Evolutionary conservation across 2,113 vertebrate genomes (phyloP).

Genomic region (Sprattus sprattus): DNA sequence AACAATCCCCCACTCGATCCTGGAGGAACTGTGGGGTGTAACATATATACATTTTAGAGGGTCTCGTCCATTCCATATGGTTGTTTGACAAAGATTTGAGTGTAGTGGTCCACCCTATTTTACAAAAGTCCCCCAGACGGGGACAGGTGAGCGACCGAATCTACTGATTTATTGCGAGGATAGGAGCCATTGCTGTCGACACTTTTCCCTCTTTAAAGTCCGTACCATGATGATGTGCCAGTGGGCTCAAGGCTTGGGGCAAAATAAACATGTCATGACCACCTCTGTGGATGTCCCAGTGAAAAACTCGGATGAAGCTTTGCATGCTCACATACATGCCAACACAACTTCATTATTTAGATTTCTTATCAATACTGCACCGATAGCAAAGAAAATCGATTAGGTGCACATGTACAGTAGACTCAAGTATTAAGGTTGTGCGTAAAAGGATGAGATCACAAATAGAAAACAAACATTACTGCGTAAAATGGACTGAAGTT

Average conservation of each 20-base stretch:
- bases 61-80: no score
- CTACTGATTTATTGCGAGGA: neutral
- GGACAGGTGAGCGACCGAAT: slow-evolving; percentile 47
- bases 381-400: slow-evolving; percentile 75
- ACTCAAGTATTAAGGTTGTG: slow-evolving; percentile 64
- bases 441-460: neutral
- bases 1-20: no score
- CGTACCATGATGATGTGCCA: neutral
- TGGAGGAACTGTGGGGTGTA: no score
- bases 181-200: neutral
- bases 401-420: slow-evolving; percentile 59
- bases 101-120: no score
- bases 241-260: neutral
- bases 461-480: neutral
- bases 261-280: neutral
- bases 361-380: slow-evolving; percentile 57
- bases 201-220: neutral
- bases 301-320: no score
- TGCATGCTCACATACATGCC: neutral
- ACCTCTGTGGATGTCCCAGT: neutral
- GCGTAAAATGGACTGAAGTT: neutral
- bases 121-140: slow-evolving; percentile 11
- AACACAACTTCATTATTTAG: slow-evolving; percentile 28
- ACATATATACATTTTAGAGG: no score
- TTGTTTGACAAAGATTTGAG: no score